phyloP scores from a whole-genome alignment of 2,797 vertebrate genomes.

The Telmatherina bonti region DNA sequence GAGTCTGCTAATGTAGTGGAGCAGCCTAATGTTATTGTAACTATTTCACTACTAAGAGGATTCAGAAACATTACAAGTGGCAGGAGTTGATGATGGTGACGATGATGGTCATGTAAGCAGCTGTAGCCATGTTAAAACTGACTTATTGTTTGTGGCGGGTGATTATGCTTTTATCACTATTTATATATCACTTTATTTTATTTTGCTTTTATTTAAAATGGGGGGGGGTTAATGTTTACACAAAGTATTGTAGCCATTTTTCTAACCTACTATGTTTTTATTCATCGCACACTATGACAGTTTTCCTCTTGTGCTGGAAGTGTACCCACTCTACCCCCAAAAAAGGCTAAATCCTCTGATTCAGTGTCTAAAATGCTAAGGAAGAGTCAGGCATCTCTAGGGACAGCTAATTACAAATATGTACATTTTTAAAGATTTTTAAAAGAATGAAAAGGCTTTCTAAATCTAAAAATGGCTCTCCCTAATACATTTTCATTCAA shows the following conservation, averaged over 20 bases:
- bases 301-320: neutral
- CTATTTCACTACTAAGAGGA: neutral
- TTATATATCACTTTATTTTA: too few relatives aligned
- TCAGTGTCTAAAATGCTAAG: neutral
- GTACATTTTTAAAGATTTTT: neutral
- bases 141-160: neutral
- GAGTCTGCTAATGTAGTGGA: too few relatives aligned
- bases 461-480: neutral
- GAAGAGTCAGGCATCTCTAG: too few relatives aligned
- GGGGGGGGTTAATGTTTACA: too few relatives aligned
- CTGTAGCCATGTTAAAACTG: neutral
- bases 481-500: neutral
- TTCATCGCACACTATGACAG: neutral
- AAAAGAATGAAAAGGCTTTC: neutral
- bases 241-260: too few relatives aligned
- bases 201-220: too few relatives aligned
- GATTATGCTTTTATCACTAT: too few relatives aligned
- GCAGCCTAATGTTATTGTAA: neutral
- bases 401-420: neutral
- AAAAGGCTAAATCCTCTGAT: neutral
- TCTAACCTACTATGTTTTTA: too few relatives aligned
- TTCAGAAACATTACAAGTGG: neutral
- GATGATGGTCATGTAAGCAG: too few relatives aligned
- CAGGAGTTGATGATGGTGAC: neutral
- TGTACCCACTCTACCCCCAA: neutral